Evolutionary conservation across 2,888 invertebrate genomes (phyloP).

Genomic region (Fragum whitleyi): DNA sequence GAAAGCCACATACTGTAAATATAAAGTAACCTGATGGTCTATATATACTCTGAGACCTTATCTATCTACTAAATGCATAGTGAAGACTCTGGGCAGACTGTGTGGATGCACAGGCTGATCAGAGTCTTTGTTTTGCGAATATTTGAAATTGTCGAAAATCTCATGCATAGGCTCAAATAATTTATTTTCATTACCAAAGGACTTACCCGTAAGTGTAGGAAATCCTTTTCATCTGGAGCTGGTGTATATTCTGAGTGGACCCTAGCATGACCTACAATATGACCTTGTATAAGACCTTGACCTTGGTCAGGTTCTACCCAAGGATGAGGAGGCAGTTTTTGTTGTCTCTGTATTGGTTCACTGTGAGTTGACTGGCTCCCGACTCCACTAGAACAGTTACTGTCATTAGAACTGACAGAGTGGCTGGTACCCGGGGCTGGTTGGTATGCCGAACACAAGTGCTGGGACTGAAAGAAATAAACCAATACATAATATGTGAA

Average conservation of each 20-base stretch:
- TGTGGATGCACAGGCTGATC: too few species aligned
- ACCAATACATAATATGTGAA: not conserved
- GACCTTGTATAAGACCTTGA: conserved; percentile 39
- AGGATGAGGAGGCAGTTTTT: conserved; percentile 22
- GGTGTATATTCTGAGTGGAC: conserved; percentile 75
- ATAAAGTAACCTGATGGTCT: too few species aligned
- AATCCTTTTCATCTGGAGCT: conserved; percentile 66
- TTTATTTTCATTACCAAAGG: too few species aligned
- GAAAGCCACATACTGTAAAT: too few species aligned
- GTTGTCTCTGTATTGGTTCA: conserved; percentile 19
- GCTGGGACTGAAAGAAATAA: conserved; percentile 50
- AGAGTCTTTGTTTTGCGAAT: too few species aligned
- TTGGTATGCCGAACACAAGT: conserved; percentile 64
- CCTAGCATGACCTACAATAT: conserved; percentile 63
- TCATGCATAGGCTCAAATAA: too few species aligned
- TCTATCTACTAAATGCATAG: too few species aligned
- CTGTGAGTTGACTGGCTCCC: conserved; percentile 61
- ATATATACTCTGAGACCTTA: too few species aligned
- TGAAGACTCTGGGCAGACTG: too few species aligned
- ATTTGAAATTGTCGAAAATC: too few species aligned
- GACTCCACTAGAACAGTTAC: conserved; percentile 67
- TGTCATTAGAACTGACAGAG: conserved; percentile 69
- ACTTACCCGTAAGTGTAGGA: conserved; percentile 63
- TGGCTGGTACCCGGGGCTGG: conserved; percentile 63
- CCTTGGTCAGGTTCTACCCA: conserved; percentile 50